A percentile compares a stretch with the other conserved stretches of the same genome.
Evolutionary conservation across 2,888 invertebrate species (phyloP).

Genomic region (Tipula vernalis): DNA sequence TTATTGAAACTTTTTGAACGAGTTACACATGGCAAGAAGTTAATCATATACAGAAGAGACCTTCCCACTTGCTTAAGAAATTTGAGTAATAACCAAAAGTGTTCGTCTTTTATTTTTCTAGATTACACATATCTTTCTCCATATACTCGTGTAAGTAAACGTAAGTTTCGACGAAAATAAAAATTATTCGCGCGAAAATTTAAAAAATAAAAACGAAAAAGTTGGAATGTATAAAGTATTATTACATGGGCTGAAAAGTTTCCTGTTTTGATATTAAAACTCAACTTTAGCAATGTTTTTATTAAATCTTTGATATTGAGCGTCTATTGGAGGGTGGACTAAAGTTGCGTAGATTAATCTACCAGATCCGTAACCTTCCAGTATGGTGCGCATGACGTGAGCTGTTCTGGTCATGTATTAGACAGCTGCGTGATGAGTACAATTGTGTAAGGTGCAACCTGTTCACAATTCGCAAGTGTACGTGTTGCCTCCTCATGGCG

Average conservation of each 20-base stretch:
- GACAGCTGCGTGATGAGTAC: no score
- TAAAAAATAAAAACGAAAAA: neutral
- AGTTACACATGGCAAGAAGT: neutral
- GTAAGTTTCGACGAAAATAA: neutral
- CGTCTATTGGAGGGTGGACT: no score
- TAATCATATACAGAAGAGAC: neutral
- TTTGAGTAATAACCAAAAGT: neutral
- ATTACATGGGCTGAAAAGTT: neutral
- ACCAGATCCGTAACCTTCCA: no score
- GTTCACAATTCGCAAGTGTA: no score
- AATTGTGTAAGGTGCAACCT: no score
- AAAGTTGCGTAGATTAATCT: no score
- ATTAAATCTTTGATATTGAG: no score
- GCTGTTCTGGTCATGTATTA: no score
- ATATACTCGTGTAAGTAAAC: neutral
- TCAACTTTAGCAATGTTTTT: no score
- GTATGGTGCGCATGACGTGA: no score
- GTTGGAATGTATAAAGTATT: neutral
- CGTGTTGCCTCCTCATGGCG: no score
- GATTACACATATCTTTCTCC: neutral
- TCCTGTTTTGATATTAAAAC: no score
- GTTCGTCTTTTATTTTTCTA: neutral
- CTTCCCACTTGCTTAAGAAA: neutral
- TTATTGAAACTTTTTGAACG: neutral
- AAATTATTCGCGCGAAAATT: neutral